These are phyloP conservation scores for Solenopsis fugax DNA, from an alignment of 1,140 invertebrate species.

Conservation along the genomic window DNA sequence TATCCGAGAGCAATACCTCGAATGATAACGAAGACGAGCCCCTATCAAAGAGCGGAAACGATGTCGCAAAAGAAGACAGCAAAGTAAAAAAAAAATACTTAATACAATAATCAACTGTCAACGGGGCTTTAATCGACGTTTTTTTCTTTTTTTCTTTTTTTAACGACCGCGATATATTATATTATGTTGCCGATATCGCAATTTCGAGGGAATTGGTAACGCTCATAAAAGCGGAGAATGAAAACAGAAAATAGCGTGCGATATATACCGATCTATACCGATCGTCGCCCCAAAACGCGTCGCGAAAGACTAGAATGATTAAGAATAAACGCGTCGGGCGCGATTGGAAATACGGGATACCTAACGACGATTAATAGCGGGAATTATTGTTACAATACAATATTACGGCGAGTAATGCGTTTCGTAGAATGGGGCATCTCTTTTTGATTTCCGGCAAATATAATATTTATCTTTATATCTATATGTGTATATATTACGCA, in stretches of 20 bases:
- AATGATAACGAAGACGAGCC: background rate
- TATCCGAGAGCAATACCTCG: constrained; percentile 2
- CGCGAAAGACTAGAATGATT: constrained; percentile 84
- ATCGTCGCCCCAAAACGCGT: constrained; percentile 79
- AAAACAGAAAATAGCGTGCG: constrained; percentile 42
- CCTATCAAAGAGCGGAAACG: constrained; percentile 28
- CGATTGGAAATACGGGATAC: constrained; percentile 71
- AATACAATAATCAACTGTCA: constrained; percentile 80
- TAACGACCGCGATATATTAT: background rate
- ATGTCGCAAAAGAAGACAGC: constrained; percentile 19
- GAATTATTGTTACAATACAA: constrained; percentile 59
- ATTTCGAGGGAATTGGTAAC: constrained; percentile 28
- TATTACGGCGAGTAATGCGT: constrained; percentile 49
- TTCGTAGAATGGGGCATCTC: constrained; percentile 29
- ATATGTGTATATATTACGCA: constrained; percentile 32
- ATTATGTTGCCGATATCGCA: constrained; percentile 41
- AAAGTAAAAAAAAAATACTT: constrained; percentile 71
- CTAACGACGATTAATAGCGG: constrained; percentile 66
- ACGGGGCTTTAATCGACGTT: constrained; percentile 74
- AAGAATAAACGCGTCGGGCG: constrained; percentile 78
- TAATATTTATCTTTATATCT: constrained; percentile 35
- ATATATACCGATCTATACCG: constrained; percentile 47
- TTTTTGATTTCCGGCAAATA: constrained; percentile 64
- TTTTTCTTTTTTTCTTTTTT: background rate
- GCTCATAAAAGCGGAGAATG: constrained; percentile 39